Base-by-base conservation (phyloP, 2,888 invertebrate species). In the Schrankia costaestrigalis region DNA sequence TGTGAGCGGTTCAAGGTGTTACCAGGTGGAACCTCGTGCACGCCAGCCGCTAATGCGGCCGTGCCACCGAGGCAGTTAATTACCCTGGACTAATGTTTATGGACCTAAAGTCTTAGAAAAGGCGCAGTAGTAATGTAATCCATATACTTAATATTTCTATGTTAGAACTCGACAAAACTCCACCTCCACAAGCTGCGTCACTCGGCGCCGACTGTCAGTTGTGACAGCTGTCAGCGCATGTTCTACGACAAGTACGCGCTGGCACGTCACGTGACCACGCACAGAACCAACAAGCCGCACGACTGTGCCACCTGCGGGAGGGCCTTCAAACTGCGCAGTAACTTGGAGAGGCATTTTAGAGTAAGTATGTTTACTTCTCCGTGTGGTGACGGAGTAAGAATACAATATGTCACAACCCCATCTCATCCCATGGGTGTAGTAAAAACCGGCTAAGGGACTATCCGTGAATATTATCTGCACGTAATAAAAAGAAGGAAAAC, bases 231-330 rank as follows among this genome's bases (percentile, higher is more conserved):
- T 33, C 40, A 52, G 37, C 60, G 61, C 3, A 12, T 47, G 33
- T 61, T 61, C 48, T 46, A 56, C 53, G 64, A 66, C 52, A 52
- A 55, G 46, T 37, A 53, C 44, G 55, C 53, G 22, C 46, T 66
- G 5, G 44, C 43, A 8, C 37, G 49, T 0, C 68, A 70, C 43
- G 44, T 42, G 2, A 11, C 27, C n/a, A 28, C 39, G 13, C 69
- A 68, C 43, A 17, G 5, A 9, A 26, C 38, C n/a, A 36, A 37
- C 19, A 41, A 44, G 8, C 56, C 63, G 25, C 43, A 60, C 48
- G 25, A 28, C 11, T 64, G 66, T 39, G 11, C 24, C 11, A 28
- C 18, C 1, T 69, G 68, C 29, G 47, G 36, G 1, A 32, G 52
- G 4, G 48, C 56, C 4, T 69, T 69, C 41, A 52, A 49, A 12